Evolutionary conservation across 2,113 vertebrate genomes (phyloP), one percentile per base, ranked within the genome.

Genomic region (Gadus chalcogrammus): DNA sequence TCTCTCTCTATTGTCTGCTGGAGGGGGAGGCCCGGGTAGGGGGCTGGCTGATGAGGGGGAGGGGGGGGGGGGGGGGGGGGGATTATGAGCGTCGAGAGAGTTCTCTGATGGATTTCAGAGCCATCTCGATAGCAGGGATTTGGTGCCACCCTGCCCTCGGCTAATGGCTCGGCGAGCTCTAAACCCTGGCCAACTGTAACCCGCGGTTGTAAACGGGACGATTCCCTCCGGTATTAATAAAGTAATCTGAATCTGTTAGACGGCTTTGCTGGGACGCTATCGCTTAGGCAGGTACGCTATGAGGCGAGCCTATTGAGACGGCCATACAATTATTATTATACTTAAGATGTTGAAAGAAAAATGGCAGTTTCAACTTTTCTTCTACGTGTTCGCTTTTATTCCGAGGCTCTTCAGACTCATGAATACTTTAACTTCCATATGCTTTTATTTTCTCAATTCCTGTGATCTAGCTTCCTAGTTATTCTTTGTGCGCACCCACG

Each of bases 21-120:
- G 74, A 68, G 1, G 1, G 27, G 69, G 68, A 55, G 68, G 70
- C 35, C 0, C 8, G 59, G 48, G 31, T 52, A 9, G 64, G 18
- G 58, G 24, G 81, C 78, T 74, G 74, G 75, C 74, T 83, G 83
- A 87, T 85, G 84, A 87, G n/a, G n/a, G n/a, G n/a, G n/a, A n/a
- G 22, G 22, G 22, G 22, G 22, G 1, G n/a, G n/a, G 80, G 70
- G 31, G n/a, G n/a, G n/a, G 80, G 70, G 31, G 72, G 74, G 84
- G 86, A 90, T 90, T 89, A 89, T 82, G 80, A 73, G 80, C 75
- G 82, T 90, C 86, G 83, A 82, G 77, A 84, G 80, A 86, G 84
- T 6, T 48, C 75, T 74, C 15, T 61, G 76, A 66, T 76, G 82
- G 82, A 85, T 88, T 88, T 88, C 79, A 81, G 48, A 67, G 24